phyloP scores from a whole-genome alignment of 2,113 vertebrate genomes.

The Phylloscopus trochilus region DNA sequence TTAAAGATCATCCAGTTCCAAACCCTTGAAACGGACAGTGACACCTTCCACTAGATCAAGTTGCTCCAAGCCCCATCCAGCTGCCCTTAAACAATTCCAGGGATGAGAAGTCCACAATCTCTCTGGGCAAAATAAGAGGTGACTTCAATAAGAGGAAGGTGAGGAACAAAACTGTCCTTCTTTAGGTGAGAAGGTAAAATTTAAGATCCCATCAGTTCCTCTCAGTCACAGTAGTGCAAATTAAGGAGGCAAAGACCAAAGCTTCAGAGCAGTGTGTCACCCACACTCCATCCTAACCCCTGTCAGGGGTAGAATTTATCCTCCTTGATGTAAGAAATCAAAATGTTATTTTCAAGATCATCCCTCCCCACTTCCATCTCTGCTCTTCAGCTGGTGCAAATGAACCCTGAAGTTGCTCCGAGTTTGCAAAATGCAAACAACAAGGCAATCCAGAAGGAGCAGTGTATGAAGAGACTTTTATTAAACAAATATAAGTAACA shows the following conservation, averaged over 20 bases:
- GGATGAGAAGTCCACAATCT: not conserved
- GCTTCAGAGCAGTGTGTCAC: not conserved
- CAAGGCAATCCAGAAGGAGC: not conserved
- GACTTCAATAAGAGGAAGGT: not conserved
- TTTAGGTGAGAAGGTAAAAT: not conserved
- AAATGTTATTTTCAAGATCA: not conserved
- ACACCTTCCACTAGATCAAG: not conserved
- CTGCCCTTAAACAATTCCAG: not conserved
- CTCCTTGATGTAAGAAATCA: not conserved
- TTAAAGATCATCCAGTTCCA: not conserved
- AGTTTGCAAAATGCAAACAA: not conserved
- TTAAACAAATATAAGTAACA: not conserved
- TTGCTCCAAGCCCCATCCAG: not conserved
- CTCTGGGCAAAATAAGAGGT: not conserved
- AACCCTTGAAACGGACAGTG: not conserved
- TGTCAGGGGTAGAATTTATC: not conserved
- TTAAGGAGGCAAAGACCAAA: not conserved
- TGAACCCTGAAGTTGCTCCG: not conserved
- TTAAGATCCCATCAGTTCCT: not conserved
- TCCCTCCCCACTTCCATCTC: not conserved
- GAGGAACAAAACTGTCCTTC: not conserved
- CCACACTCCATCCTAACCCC: not conserved
- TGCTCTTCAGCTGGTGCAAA: not conserved
- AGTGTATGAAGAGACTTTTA: not conserved
- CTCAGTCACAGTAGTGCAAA: not conserved